Evolutionary conservation across 2,113 vertebrate species (phyloP).

Genomic region (Dendropsophus ebraccatus): DNA sequence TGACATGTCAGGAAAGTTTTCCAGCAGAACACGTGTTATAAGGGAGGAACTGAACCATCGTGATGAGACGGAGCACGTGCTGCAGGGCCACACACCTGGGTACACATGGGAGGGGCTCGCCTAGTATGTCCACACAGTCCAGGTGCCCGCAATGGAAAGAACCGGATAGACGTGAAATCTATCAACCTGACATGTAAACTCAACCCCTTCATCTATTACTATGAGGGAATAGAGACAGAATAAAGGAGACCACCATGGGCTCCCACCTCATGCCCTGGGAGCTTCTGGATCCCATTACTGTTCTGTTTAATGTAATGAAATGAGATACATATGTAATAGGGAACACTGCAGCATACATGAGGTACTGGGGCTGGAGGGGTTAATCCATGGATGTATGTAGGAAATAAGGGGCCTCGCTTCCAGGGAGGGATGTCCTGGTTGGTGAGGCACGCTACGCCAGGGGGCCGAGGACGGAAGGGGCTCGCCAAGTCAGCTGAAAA

Average conservation of each 20-base stretch:
- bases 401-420: neutral
- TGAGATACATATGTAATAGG: too few relatives aligned
- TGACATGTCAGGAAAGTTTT: neutral
- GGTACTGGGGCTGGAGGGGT: neutral
- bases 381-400: neutral
- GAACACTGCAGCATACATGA: too few relatives aligned
- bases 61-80: neutral
- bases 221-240: neutral
- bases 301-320: too few relatives aligned
- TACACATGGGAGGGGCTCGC: neutral
- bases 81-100: neutral
- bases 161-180: neutral
- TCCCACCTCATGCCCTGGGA: neutral
- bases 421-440: too few relatives aligned
- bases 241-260: neutral
- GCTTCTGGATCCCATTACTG: neutral
- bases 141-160: neutral
- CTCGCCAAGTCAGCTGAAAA: slow-evolving; percentile 33
- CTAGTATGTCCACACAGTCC: neutral
- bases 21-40: neutral
- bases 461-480: neutral
- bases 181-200: too few relatives aligned
- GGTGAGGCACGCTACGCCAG: neutral
- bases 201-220: too few relatives aligned
- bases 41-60: neutral